Conservation (phyloP, 2,888 invertebrate species). For the Tolmerus cingulatus region DNA sequence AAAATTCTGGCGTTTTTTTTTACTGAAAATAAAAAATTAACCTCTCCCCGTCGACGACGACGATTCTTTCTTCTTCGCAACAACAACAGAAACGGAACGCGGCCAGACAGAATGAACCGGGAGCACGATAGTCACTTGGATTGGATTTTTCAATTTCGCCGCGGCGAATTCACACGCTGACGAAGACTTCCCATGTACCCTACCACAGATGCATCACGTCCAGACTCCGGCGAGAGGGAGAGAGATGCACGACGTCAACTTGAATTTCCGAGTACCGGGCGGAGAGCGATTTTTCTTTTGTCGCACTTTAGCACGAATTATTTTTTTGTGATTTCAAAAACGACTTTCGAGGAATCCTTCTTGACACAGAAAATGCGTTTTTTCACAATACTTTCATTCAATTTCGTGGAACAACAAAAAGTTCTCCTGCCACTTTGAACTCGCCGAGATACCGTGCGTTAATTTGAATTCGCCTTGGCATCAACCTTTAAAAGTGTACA, state of each 20-base stretch:
- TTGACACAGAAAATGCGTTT: background rate
- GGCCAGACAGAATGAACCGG: background rate
- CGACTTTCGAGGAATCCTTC: background rate
- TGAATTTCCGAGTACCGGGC: background rate
- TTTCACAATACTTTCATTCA: background rate
- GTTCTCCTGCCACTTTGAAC: background rate
- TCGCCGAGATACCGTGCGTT: background rate
- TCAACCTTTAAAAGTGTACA: background rate
- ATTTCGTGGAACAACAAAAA: background rate
- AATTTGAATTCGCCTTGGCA: background rate
- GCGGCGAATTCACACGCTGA: background rate
- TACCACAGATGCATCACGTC: background rate
- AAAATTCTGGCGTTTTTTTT: constrained; percentile 38
- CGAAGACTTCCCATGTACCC: background rate
- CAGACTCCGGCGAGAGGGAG: background rate
- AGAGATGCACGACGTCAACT: background rate
- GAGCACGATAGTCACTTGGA: background rate
- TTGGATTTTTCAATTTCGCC: background rate
- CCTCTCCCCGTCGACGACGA: constrained; percentile 9
- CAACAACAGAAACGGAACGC: constrained; percentile 14
- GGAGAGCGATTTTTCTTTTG: background rate
- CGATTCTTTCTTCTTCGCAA: constrained; percentile 4
- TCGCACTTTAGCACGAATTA: background rate
- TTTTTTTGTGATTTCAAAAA: background rate
- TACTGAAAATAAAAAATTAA: constrained; percentile 39